A percentile compares a stretch with the other conserved stretches of the same genome.
phyloP scores from a whole-genome alignment of 2,888 invertebrate species.

The Agelastica alni region DNA sequence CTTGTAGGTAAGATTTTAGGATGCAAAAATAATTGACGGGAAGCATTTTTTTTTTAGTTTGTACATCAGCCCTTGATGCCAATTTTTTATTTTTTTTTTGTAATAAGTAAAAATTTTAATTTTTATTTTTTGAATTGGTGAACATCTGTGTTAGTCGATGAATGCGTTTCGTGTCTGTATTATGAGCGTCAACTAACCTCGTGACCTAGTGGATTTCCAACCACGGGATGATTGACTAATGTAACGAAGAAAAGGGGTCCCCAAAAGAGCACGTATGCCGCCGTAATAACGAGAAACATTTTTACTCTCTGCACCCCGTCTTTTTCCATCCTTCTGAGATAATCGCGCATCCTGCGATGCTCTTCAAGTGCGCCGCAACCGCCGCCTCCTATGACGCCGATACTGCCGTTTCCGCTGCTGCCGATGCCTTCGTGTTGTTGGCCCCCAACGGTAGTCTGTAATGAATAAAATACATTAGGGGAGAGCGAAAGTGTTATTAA shows the following conservation, averaged over 20 bases:
- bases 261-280: constrained; percentile 87
- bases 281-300: constrained; percentile 84
- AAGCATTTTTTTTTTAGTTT: too few relatives aligned
- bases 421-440: constrained; percentile 1
- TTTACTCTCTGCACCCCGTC: constrained; percentile 82
- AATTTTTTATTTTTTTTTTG: too few relatives aligned
- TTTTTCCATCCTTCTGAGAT: constrained; percentile 75
- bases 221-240: constrained; percentile 73
- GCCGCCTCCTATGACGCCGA: not conserved
- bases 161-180: too few relatives aligned
- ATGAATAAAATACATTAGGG: constrained; percentile 11
- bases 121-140: too few relatives aligned
- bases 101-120: too few relatives aligned
- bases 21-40: too few relatives aligned
- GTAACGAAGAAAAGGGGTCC: constrained; percentile 88
- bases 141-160: too few relatives aligned
- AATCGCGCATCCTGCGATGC: constrained; percentile 74
- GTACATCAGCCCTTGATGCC: too few relatives aligned
- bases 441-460: constrained; percentile 50
- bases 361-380: constrained; percentile 64
- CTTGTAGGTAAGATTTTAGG: too few relatives aligned
- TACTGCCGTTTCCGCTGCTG: not conserved
- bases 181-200: constrained; percentile 64
- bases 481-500: too few relatives aligned
- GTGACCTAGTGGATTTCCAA: constrained; percentile 74